Conservation (phyloP, 2,113 vertebrate genomes). For the Pluvialis apricaria region DNA sequence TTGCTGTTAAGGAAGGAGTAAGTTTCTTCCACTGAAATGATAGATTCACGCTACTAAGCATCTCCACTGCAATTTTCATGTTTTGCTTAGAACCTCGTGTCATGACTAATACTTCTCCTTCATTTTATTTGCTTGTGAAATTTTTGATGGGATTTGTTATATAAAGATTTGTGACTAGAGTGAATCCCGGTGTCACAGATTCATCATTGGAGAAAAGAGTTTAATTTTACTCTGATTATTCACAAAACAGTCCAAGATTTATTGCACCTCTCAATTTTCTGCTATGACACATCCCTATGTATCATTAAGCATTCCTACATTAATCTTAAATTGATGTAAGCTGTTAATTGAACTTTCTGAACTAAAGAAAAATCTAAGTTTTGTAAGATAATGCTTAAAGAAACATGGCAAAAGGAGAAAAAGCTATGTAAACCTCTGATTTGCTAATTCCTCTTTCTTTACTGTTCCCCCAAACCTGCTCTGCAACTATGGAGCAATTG, state of each 20-base stretch:
- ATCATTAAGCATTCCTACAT: neutral
- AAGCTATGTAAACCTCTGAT: neutral
- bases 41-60: neutral
- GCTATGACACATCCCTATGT: neutral
- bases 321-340: neutral
- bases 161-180: neutral
- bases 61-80: neutral
- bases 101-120: neutral
- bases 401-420: neutral
- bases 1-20: neutral
- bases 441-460: slow-evolving; percentile 4
- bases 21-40: neutral
- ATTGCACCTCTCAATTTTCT: neutral
- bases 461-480: neutral
- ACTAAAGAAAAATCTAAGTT: neutral
- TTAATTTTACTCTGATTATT: neutral
- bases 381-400: neutral
- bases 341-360: neutral
- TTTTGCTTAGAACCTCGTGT: neutral
- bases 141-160: neutral
- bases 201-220: neutral
- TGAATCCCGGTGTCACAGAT: neutral
- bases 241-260: neutral
- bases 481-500: neutral
- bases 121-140: neutral